phyloP scores from a whole-genome alignment of 1,140 invertebrate genomes.

The Linepithema humile region DNA sequence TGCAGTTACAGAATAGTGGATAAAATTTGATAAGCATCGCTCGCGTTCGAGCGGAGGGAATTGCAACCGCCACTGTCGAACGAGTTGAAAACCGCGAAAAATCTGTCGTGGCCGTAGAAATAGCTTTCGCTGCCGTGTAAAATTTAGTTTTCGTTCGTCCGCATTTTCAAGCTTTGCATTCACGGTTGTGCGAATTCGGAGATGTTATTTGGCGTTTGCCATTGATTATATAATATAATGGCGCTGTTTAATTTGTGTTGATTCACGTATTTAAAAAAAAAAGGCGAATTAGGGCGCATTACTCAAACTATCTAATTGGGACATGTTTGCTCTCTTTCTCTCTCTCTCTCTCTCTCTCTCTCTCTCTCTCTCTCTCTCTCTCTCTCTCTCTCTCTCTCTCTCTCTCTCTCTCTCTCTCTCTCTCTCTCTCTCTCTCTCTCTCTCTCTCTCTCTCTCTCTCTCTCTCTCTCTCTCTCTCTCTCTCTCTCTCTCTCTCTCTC shows the following conservation, averaged over 20 bases:
- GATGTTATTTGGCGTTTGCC: not conserved
- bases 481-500: constrained; percentile 52
- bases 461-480: constrained; percentile 58
- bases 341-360: constrained; percentile 58
- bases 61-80: constrained; percentile 11
- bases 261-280: not conserved
- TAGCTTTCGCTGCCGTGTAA: constrained; percentile 31
- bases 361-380: constrained; percentile 52
- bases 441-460: constrained; percentile 51
- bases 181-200: not conserved
- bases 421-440: constrained; percentile 52
- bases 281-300: not conserved
- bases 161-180: constrained; percentile 3
- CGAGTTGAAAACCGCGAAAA: constrained; percentile 49
- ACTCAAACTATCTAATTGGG: constrained; percentile 65
- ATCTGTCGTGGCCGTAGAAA: constrained; percentile 30
- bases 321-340: constrained; percentile 51
- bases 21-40: constrained; percentile 54
- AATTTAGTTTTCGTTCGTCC: constrained; percentile 34
- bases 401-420: constrained; percentile 58
- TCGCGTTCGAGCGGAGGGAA: constrained; percentile 12
- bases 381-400: constrained; percentile 51
- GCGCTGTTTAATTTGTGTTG: not conserved
- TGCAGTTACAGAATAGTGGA: constrained; percentile 1
- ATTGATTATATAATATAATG: constrained; percentile 18